phyloP scores from a whole-genome alignment of 2,888 invertebrate genomes.

The Eristalis intricaria region DNA sequence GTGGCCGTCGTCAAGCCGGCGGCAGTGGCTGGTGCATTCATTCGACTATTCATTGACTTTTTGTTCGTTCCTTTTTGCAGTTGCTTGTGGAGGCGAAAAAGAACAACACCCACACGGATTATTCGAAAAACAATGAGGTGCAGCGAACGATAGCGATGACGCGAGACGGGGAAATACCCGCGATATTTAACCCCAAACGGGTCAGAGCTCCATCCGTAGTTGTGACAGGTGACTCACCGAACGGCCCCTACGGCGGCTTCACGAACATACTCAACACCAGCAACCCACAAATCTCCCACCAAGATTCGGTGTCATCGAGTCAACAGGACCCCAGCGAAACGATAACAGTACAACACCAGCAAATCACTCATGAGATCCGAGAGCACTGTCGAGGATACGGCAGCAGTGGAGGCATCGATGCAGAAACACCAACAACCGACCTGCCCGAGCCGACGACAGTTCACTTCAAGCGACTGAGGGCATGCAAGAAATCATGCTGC shows the following conservation, averaged over 20 bases:
- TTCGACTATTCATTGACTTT: not conserved
- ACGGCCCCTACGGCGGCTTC: slow-evolving; percentile 82
- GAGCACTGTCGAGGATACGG: slow-evolving; percentile 72
- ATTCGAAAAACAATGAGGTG: slow-evolving; percentile 36
- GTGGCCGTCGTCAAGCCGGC: not conserved
- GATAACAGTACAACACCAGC: slow-evolving; percentile 76
- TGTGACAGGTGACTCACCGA: slow-evolving; percentile 85
- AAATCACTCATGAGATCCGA: slow-evolving; percentile 71
- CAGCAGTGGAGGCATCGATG: slow-evolving; percentile 75
- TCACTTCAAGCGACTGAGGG: slow-evolving; percentile 78
- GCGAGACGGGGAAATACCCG: slow-evolving; percentile 89
- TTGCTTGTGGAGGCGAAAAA: slow-evolving; percentile 14
- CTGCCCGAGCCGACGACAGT: slow-evolving; percentile 75
- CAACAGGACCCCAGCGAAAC: slow-evolving; percentile 84
- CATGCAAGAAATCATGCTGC: slow-evolving; percentile 89
- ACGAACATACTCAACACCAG: slow-evolving; percentile 81
- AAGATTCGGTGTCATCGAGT: slow-evolving; percentile 84
- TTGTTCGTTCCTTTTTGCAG: slow-evolving; percentile 12
- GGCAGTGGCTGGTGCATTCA: not conserved
- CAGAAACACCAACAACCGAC: slow-evolving; percentile 76
- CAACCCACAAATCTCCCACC: slow-evolving; percentile 82
- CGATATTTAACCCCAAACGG: slow-evolving; percentile 90
- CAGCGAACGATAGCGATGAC: slow-evolving; percentile 82
- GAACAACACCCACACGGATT: slow-evolving; percentile 20
- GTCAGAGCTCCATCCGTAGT: slow-evolving; percentile 87